These are phyloP conservation scores for Trachelus troglodyta DNA, from an alignment of 2,888 invertebrate species.

Conservation along the genomic window DNA sequence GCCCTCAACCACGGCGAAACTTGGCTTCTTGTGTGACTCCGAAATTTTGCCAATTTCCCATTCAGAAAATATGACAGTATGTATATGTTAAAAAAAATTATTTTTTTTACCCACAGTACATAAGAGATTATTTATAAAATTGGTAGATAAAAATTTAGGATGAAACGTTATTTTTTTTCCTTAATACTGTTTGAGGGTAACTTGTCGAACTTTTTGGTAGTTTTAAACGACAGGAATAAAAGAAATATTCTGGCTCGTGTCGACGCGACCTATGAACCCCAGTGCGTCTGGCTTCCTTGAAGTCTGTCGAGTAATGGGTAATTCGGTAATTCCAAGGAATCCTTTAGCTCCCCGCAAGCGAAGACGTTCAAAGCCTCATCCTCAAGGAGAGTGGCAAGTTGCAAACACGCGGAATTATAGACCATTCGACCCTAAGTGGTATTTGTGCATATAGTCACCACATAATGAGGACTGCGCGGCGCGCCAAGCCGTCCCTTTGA, in stretches of 20 bases:
- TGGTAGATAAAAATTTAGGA: neutral
- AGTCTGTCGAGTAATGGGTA: neutral
- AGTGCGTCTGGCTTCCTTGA: neutral
- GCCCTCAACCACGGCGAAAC: neutral
- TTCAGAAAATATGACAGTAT: neutral
- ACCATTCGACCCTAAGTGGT: neutral
- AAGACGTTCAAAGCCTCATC: neutral
- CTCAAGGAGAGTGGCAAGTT: neutral
- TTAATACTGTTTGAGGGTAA: neutral
- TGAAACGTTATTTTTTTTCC: neutral
- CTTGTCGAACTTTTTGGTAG: neutral
- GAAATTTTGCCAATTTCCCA: neutral
- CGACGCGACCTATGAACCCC: neutral
- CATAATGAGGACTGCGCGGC: constrained; percentile 49
- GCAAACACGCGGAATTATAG: neutral
- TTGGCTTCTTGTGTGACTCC: neutral
- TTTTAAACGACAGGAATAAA: neutral
- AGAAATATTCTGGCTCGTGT: neutral
- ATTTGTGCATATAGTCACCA: constrained; percentile 14
- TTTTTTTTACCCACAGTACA: neutral
- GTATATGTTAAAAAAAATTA: neutral
- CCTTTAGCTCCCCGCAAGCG: neutral
- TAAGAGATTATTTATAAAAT: neutral
- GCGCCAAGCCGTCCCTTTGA: constrained; percentile 50
- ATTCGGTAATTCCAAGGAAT: neutral